Evolutionary conservation across 2,888 invertebrate species (phyloP).

Genomic region (Drosophila rubida): DNA sequence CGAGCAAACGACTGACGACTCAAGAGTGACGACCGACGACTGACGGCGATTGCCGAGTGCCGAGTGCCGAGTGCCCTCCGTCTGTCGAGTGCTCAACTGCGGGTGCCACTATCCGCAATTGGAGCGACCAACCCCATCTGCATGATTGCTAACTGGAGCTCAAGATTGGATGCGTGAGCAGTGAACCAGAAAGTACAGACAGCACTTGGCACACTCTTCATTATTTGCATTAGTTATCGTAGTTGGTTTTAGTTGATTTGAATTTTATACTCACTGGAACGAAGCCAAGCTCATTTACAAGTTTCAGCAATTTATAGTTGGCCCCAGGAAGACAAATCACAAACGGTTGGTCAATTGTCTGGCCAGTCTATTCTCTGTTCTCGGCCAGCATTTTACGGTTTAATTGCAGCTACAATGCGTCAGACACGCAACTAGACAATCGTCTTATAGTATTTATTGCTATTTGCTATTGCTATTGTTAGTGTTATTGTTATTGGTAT

Average conservation of each 20-base stretch:
- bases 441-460: conserved; percentile 43
- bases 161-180: conserved; percentile 13
- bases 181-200: conserved; percentile 30
- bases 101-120: conserved; percentile 53
- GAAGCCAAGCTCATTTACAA: conserved; percentile 15
- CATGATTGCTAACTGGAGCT: conserved; percentile 40
- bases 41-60: conserved; percentile 9
- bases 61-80: conserved; percentile 23
- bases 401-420: conserved; percentile 69
- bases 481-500: background rate
- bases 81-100: conserved; percentile 43
- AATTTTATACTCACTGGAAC: too few species aligned
- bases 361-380: conserved; percentile 25
- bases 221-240: background rate
- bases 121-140: conserved; percentile 34
- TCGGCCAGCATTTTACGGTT: conserved; percentile 74
- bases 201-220: background rate
- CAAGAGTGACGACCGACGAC: conserved; percentile 30
- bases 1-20: conserved; percentile 68
- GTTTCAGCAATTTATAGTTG: conserved; percentile 18
- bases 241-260: too few species aligned
- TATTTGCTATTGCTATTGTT: conserved; percentile 21
- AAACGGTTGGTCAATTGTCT: conserved; percentile 42
- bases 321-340: conserved; percentile 44
- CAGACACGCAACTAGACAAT: conserved; percentile 68